These are phyloP conservation scores for Pteromalus puparum DNA, from an alignment of 1,140 invertebrate species.

Conservation along the genomic window DNA sequence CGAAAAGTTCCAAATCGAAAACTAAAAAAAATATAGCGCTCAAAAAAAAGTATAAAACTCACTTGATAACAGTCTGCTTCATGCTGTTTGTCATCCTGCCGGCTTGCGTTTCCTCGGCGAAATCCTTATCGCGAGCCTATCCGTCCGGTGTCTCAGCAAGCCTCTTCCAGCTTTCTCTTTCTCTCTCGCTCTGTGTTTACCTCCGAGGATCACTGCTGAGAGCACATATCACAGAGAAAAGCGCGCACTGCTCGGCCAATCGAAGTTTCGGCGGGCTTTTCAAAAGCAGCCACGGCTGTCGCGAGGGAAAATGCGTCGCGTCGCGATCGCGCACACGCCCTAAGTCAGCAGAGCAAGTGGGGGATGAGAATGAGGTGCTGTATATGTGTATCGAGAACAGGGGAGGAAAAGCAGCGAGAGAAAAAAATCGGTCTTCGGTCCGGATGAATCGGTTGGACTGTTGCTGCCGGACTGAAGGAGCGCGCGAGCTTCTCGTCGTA, in stretches of 20 bases:
- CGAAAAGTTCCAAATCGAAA: not conserved
- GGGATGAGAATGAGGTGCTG: not conserved
- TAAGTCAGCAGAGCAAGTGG: not conserved
- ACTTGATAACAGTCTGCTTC: slow-evolving; percentile 74
- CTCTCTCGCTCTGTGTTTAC: not conserved
- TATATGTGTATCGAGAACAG: no score
- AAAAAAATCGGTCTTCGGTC: slow-evolving; percentile 43
- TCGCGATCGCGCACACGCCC: not conserved
- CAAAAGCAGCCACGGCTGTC: not conserved
- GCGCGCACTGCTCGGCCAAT: slow-evolving; percentile 19
- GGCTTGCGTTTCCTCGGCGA: not conserved
- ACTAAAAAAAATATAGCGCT: not conserved
- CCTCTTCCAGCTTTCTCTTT: not conserved
- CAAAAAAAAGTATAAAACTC: slow-evolving; percentile 57
- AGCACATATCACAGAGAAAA: slow-evolving; percentile 59
- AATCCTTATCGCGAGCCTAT: not conserved
- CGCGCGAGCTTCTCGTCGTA: slow-evolving; percentile 70
- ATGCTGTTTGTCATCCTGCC: slow-evolving; percentile 71
- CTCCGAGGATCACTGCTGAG: slow-evolving; percentile 54
- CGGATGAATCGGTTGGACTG: slow-evolving; percentile 69
- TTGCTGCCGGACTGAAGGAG: slow-evolving; percentile 72
- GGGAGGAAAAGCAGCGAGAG: not conserved
- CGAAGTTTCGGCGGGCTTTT: slow-evolving; percentile 21
- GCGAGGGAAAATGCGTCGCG: not conserved
- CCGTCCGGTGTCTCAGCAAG: not conserved